These are phyloP conservation scores for Ophiothrix spiculata DNA, from an alignment of 35 echinoderm and acorn worm genomes.

Conservation along the genomic window DNA sequence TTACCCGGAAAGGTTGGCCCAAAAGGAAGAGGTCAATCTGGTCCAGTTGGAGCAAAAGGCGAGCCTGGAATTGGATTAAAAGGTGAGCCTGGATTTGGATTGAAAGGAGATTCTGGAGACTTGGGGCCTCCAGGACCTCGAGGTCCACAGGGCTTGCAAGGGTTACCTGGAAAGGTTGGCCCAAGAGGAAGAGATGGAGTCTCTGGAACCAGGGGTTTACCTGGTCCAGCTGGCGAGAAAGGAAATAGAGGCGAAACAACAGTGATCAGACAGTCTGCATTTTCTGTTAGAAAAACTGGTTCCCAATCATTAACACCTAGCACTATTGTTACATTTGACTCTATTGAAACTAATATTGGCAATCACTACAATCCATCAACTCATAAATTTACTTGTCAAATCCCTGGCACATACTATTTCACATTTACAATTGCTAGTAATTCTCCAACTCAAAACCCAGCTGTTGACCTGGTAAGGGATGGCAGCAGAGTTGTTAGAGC, in stretches of 20 bases:
- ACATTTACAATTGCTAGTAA: not conserved
- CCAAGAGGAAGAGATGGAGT: not conserved
- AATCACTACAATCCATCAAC: not conserved
- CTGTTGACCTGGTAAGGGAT: not conserved
- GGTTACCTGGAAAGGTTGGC: too few species aligned
- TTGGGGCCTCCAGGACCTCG: too few species aligned
- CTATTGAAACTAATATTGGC: not conserved
- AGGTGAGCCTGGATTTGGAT: too few species aligned
- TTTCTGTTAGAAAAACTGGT: not conserved
- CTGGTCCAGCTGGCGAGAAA: not conserved
- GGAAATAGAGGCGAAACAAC: not conserved
- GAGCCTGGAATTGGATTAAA: too few species aligned
- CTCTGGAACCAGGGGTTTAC: too few species aligned
- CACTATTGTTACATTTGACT: not conserved
- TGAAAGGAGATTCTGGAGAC: too few species aligned
- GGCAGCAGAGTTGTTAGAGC: not conserved
- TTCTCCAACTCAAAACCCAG: not conserved
- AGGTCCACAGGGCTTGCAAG: too few species aligned
- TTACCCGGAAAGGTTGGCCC: too few species aligned
- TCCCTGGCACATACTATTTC: not conserved
- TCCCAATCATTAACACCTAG: not conserved
- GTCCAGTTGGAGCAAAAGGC: too few species aligned
- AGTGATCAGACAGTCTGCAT: not conserved
- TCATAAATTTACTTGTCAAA: not conserved
- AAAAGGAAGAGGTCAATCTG: too few species aligned